Percentiles rank a stretch among this genome's conserved stretches.
Evolutionary conservation across 2,797 vertebrate genomes (phyloP).

Genomic region (Telmatherina bonti): DNA sequence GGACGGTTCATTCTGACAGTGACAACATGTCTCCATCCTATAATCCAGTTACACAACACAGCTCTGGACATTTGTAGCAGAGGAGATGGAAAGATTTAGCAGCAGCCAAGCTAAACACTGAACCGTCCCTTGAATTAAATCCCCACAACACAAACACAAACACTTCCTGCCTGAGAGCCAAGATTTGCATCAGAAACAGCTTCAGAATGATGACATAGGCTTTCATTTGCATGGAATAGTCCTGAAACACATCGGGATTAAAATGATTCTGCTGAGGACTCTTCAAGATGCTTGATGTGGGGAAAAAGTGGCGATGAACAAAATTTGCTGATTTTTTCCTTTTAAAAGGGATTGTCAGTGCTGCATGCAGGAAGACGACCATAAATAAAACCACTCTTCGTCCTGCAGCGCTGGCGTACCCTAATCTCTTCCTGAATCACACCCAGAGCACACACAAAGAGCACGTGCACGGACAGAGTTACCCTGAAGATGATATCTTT

Average conservation of each 20-base stretch:
- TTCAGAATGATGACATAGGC: not conserved
- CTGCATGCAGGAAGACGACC: slow-evolving; percentile 46
- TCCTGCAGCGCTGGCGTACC: slow-evolving; percentile 29
- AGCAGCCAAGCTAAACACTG: slow-evolving; percentile 56
- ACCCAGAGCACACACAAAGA: not conserved
- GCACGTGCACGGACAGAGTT: not conserved
- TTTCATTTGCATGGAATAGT: not conserved
- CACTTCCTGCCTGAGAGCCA: slow-evolving; percentile 27
- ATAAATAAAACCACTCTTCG: slow-evolving; percentile 59
- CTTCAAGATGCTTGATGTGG: slow-evolving; percentile 4
- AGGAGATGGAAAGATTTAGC: slow-evolving; percentile 63
- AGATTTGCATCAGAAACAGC: slow-evolving; percentile 18
- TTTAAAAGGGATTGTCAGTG: slow-evolving; percentile 57
- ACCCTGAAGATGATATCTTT: not conserved
- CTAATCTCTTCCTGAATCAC: slow-evolving; percentile 38
- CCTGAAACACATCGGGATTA: not conserved
- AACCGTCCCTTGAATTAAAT: slow-evolving; percentile 47
- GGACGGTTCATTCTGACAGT: slow-evolving; percentile 7
- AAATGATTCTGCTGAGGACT: not conserved
- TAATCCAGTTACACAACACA: slow-evolving; percentile 72
- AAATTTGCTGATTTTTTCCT: slow-evolving; percentile 48
- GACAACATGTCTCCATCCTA: slow-evolving; percentile 46
- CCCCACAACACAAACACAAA: slow-evolving; percentile 28
- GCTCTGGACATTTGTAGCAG: slow-evolving; percentile 35
- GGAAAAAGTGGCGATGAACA: not conserved